These are phyloP conservation scores for Furnarius figulus DNA, from an alignment of 2,113 vertebrate genomes.

Conservation along the genomic window DNA sequence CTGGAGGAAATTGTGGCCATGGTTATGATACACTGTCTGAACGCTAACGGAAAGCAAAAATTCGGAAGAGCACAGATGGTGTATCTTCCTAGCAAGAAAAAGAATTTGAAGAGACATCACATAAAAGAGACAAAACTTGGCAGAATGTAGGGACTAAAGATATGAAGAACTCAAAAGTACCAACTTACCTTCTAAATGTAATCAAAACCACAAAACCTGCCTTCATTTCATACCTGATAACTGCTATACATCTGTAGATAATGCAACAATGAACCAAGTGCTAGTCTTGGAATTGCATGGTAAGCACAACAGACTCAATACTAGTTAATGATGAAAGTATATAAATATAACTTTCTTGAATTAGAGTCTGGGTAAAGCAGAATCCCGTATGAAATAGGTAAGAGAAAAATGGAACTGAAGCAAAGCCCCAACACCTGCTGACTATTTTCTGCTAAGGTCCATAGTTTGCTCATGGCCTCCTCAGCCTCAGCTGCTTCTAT, in stretches of 20 bases:
- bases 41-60: background rate
- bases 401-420: background rate
- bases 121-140: background rate
- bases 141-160: background rate
- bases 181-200: background rate
- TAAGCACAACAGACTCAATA: background rate
- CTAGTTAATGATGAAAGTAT: background rate
- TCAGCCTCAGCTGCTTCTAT: conserved; percentile 85
- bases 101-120: background rate
- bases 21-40: background rate
- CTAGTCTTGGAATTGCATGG: background rate
- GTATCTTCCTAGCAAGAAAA: background rate
- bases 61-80: background rate
- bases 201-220: background rate
- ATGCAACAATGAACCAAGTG: background rate
- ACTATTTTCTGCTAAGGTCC: conserved; percentile 83
- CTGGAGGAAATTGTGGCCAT: background rate
- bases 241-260: background rate
- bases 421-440: conserved; percentile 80
- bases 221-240: background rate
- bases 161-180: background rate
- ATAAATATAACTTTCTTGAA: background rate
- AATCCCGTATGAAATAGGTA: background rate
- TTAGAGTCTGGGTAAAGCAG: background rate
- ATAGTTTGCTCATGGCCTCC: conserved; percentile 83